phyloP scores from a whole-genome alignment of 2,888 invertebrate species.

The Heteropelma amictum region DNA sequence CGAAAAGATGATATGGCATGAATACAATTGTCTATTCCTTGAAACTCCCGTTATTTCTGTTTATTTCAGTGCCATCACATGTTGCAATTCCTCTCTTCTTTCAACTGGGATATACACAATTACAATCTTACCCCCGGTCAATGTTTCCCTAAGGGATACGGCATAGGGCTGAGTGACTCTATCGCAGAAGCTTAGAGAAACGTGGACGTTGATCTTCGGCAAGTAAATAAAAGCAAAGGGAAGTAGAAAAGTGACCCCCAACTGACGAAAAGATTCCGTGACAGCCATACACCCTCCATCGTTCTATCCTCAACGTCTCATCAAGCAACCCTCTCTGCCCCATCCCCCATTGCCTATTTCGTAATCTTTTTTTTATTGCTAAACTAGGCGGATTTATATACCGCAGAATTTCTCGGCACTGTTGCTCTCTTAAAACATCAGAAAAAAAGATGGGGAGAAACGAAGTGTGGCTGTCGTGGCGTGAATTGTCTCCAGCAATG shows the following conservation, averaged over 20 bases:
- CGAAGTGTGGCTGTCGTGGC: constrained; percentile 6
- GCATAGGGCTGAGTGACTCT: neutral
- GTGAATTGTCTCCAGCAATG: constrained; percentile 29
- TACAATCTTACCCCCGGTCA: neutral
- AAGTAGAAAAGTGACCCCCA: neutral
- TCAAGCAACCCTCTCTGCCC: neutral
- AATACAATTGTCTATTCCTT: too few relatives aligned
- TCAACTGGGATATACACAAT: neutral
- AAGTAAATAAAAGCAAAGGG: neutral
- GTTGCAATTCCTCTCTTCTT: neutral
- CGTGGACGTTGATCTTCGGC: constrained; percentile 12
- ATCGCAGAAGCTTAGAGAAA: constrained; percentile 2
- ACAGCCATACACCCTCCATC: constrained; percentile 12
- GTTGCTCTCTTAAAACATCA: constrained; percentile 12
- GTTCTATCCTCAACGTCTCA: constrained; percentile 6
- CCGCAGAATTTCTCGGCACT: constrained; percentile 9
- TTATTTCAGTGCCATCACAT: neutral
- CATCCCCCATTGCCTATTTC: neutral
- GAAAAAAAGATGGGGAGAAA: neutral
- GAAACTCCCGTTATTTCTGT: neutral
- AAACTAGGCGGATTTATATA: constrained; percentile 68
- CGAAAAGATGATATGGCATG: too few relatives aligned
- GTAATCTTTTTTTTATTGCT: constrained; percentile 68
- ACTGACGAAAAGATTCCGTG: constrained; percentile 19
- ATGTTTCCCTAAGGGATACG: constrained; percentile 1